Base-by-base conservation (phyloP, 2,797 vertebrate species). In the Podarcis lilfordi region DNA sequence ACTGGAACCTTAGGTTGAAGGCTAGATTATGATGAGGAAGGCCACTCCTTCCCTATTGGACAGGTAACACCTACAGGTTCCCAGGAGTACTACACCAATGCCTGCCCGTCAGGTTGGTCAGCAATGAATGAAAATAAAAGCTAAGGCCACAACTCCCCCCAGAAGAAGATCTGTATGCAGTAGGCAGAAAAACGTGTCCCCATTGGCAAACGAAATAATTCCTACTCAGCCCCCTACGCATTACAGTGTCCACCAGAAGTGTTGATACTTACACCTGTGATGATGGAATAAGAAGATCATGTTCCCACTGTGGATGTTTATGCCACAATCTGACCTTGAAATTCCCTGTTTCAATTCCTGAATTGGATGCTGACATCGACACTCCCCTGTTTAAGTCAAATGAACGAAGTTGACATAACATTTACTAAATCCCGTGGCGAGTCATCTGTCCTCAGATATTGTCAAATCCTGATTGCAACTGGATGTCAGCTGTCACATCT, bases 351-450 rank as follows among this genome's bases (percentile, higher is more conserved):
- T n/a, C 1, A n/a, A 29, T 64, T 84, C 25, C 32, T 40, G 45
- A 43, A 72, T 45, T 50, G 13, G 59, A 88, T 17, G 17, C 27
- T 84, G 82, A 71, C 27, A 43, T 43, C 75, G 79, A 21, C 13
- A 72, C 83, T 37, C n/a, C 32, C 40, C 37, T 77, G 8, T 87
- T 88, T 82, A 72, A 37, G 43, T 50, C n/a, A 71, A 43, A 87
- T n/a, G 17, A 76, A 37, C 11, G 21, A 69, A 71, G 21, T n/a
- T 74, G 32, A 80, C 61, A 32, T 66, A 21, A 61, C 35, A 50
- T 85, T 64, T 50, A 35, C 6, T 45, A 78, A 71, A 71, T 69
- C 64, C 10, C 66, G 59, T 75, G 59, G 59, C 25, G 55, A 75
- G n/a, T 45, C n/a, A 17, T 83, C 74, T 69, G 19, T 35, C 21